Percentiles rank a stretch among this genome's conserved stretches.
phyloP scores from a whole-genome alignment of 2,113 vertebrate genomes.

The Cheilinus undulatus region DNA sequence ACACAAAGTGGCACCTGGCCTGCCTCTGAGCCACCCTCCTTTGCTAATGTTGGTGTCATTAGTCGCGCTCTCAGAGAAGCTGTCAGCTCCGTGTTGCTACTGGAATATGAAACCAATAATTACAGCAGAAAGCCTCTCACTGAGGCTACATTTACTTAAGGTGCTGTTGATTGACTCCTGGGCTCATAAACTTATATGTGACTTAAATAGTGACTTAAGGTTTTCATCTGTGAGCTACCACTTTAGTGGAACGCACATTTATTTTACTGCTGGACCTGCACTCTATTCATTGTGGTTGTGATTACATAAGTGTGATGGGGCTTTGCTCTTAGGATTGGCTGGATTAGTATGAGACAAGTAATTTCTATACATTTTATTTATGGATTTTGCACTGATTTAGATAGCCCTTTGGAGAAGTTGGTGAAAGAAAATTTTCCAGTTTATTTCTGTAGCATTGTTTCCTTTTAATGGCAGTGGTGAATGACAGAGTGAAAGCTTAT shows the following conservation, averaged over 20 bases:
- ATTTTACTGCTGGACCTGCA: background rate
- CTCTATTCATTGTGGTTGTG: constrained; percentile 1
- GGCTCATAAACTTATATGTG: constrained; percentile 22
- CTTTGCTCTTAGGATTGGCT: background rate
- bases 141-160: constrained; percentile 50
- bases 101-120: constrained; percentile 76
- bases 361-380: background rate
- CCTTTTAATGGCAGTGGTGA: background rate
- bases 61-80: constrained; percentile 39
- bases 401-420: background rate
- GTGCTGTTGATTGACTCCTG: constrained; percentile 64
- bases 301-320: background rate
- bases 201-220: constrained; percentile 9
- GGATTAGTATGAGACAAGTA: background rate
- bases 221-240: constrained; percentile 9
- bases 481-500: constrained; percentile 30
- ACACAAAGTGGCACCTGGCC: constrained; percentile 44
- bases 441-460: constrained; percentile 2
- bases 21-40: constrained; percentile 46
- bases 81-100: constrained; percentile 62
- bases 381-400: background rate
- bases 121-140: constrained; percentile 57
- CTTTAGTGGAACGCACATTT: background rate
- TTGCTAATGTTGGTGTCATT: constrained; percentile 46
- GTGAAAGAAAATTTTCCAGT: background rate